phyloP scores from a whole-genome alignment of 2,113 vertebrate genomes.

The Etheostoma cragini region DNA sequence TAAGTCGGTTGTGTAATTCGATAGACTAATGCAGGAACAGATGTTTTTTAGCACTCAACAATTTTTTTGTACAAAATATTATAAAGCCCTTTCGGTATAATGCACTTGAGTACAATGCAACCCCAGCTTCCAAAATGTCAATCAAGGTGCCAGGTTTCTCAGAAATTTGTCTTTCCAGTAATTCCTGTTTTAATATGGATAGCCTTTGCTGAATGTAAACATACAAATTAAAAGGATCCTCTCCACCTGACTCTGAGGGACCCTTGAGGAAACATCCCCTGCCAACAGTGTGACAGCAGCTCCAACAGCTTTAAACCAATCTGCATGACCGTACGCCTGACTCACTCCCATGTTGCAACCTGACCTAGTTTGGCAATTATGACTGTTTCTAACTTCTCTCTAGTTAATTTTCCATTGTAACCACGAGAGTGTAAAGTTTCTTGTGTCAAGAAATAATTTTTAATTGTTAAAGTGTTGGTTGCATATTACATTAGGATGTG shows the following conservation, averaged over 20 bases:
- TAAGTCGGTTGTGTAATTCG: not conserved
- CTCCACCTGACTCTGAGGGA: not conserved
- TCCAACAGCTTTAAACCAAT: not conserved
- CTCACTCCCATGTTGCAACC: constrained; percentile 56
- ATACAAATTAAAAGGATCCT: constrained; percentile 14
- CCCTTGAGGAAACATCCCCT: constrained; percentile 26
- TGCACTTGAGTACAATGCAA: not conserved
- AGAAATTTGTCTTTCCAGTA: constrained; percentile 10
- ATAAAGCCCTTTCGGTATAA: not conserved
- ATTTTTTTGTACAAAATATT: not conserved
- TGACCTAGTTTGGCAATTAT: constrained; percentile 23
- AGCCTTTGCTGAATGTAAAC: constrained; percentile 3
- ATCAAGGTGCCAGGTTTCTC: not conserved
- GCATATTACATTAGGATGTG: not conserved
- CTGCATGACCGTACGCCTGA: not conserved
- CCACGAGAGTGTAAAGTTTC: not conserved
- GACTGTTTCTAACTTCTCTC: constrained; percentile 47
- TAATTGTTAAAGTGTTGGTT: not conserved
- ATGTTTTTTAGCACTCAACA: not conserved
- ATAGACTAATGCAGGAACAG: not conserved
- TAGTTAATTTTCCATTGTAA: constrained; percentile 12
- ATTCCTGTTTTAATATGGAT: constrained; percentile 37
- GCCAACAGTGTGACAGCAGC: constrained; percentile 3
- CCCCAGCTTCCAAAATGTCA: not conserved
- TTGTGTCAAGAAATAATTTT: not conserved